Base-by-base conservation (phyloP, 1,140 invertebrate genomes). In the Samia ricini region DNA sequence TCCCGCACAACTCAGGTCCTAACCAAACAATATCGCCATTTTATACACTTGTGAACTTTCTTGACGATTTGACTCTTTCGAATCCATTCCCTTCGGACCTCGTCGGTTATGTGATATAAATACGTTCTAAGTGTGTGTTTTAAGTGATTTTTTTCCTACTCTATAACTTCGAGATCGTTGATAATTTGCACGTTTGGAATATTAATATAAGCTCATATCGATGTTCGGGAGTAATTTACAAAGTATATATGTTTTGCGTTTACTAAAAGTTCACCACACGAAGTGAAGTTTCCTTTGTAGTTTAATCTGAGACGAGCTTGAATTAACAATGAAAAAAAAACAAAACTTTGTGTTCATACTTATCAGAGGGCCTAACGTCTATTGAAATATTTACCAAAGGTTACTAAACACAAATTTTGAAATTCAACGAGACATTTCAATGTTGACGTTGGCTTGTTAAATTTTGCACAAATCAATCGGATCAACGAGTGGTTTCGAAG, bases 1-100 rank as follows among this genome's bases (percentile, higher is more conserved):
- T 61, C 87, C 87, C 55, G 84, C 87, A 29, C 87, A 89, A 60
- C 76, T 89, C 33, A 84, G 84, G 61, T 89, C 86, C 71, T 88
- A 88, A 80, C 76, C 69, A 89, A 78, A 74, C 79, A 76, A 81
- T 76, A 77, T 63, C 33, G n/a, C 54, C 33, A 15, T 42, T 42
- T 15, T 15, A 15, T 42, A 42, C 7, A 42, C 33, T n/a, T n/a
- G 33, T 42, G 33, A 19, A 56, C 54, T 26, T 10, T 33, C 68
- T 57, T 66, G 64, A 71, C 67, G 60, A 69, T 65, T 55, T 71
- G 68, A 75, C 71, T 72, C 66, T 68, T 22, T 57, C 59, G 51
- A 66, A n/a, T n/a, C n/a, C 56, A 22, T 23, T 54, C 57, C 54
- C 56, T 60, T 63, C 36, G 26, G 56, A 68, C n/a, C n/a, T n/a